A percentile compares a stretch with the other conserved stretches of the same genome.
Evolutionary conservation across 2,888 invertebrate species (phyloP).

Genomic region (Epinotia brunnichana): DNA sequence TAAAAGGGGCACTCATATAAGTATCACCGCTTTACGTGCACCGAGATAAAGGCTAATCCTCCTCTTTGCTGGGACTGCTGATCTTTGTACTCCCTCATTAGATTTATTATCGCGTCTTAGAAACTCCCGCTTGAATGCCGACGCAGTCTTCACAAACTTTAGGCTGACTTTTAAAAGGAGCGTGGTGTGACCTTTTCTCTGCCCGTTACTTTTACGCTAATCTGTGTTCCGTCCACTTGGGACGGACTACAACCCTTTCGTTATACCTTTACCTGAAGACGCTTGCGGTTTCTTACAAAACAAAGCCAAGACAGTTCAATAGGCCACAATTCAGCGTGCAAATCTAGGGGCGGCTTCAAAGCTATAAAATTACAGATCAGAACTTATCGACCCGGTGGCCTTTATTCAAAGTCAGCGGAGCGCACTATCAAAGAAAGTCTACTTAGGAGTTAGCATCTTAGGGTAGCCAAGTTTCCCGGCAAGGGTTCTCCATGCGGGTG

Average conservation of each 20-base stretch:
- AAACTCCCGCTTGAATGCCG: constrained; percentile 32
- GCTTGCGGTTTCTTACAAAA: constrained; percentile 38
- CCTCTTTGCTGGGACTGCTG: constrained; percentile 63
- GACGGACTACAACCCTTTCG: constrained; percentile 3
- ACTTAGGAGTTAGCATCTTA: constrained; percentile 82
- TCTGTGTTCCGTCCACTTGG: constrained; percentile 8
- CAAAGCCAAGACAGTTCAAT: constrained; percentile 71
- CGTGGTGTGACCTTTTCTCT: constrained; percentile 19
- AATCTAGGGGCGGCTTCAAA: constrained; percentile 74
- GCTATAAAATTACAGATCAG: constrained; percentile 84
- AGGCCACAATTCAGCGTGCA: constrained; percentile 73
- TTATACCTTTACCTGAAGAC: constrained; percentile 30
- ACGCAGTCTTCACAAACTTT: constrained; percentile 27
- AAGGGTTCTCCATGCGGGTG: constrained; percentile 81
- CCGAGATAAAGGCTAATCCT: constrained; percentile 80
- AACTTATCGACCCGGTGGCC: constrained; percentile 81
- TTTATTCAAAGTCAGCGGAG: constrained; percentile 79
- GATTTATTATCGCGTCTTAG: constrained; percentile 51
- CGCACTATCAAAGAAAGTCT: constrained; percentile 83
- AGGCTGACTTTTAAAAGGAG: constrained; percentile 21
- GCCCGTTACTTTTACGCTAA: constrained; percentile 23
- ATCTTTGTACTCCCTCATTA: constrained; percentile 73
- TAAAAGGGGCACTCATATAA: constrained; percentile 83
- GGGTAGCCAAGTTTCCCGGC: constrained; percentile 78
- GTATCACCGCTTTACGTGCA: constrained; percentile 78